phyloP scores from a whole-genome alignment of 2,888 invertebrate genomes.

The Minunthozetes semirufus region DNA sequence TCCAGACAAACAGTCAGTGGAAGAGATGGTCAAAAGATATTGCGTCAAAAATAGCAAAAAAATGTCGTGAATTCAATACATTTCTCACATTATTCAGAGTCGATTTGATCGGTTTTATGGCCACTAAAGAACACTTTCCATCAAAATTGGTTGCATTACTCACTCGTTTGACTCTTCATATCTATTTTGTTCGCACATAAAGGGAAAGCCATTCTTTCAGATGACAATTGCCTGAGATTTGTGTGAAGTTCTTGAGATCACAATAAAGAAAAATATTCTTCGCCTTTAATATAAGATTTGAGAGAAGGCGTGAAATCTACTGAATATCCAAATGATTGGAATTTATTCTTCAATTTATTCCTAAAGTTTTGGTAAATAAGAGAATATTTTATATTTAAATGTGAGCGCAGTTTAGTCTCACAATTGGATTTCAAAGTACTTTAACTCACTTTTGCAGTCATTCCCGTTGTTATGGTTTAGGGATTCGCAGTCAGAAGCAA shows the following conservation, averaged over 20 bases:
- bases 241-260: not conserved
- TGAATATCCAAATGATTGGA: no score
- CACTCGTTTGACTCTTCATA: not conserved
- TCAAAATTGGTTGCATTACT: not conserved
- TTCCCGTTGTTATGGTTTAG: no score
- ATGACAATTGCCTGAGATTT: not conserved
- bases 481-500: no score
- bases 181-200: not conserved
- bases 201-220: not conserved
- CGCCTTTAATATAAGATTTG: not conserved
- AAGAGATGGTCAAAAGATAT: no score
- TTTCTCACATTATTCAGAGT: not conserved
- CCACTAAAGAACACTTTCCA: conserved; percentile 2
- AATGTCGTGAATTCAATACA: not conserved
- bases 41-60: not conserved
- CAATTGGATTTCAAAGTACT: not conserved
- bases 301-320: no score
- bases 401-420: not conserved
- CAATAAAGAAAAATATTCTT: not conserved
- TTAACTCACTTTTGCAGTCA: not conserved
- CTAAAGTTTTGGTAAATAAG: not conserved
- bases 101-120: not conserved
- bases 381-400: not conserved
- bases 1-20: no score
- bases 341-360: not conserved